Evolutionary conservation across 1,140 invertebrate genomes (phyloP).

Genomic region (Hirudo medicinalis): DNA sequence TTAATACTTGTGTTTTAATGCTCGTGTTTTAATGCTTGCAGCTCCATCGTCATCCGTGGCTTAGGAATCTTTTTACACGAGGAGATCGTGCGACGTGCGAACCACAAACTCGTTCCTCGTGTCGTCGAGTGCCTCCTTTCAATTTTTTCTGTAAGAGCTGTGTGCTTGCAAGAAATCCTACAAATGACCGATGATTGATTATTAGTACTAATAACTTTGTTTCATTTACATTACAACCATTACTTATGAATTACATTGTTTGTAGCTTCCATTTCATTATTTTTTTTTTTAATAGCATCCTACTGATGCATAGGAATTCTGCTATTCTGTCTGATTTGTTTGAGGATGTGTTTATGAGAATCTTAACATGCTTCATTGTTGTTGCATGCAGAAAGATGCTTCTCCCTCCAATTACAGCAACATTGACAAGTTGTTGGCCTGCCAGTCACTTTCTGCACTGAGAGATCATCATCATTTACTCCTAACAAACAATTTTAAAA

Average conservation of each 20-base stretch:
- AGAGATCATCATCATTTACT: too few relatives aligned
- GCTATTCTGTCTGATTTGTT: background rate
- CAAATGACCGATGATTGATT: background rate
- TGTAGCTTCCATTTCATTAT: background rate
- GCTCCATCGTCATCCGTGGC: background rate
- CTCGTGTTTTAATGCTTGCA: background rate
- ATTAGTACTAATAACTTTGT: background rate
- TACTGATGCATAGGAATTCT: too few relatives aligned
- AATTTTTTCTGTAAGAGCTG: background rate
- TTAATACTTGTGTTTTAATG: background rate
- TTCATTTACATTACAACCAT: background rate
- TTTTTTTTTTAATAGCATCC: background rate
- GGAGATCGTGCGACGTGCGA: background rate
- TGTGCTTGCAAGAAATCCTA: background rate
- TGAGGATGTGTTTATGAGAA: background rate
- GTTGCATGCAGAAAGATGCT: too few relatives aligned
- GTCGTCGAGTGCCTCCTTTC: background rate
- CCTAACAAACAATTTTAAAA: too few relatives aligned
- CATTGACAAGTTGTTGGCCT: too few relatives aligned
- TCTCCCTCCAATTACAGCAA: too few relatives aligned
- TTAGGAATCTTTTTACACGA: background rate
- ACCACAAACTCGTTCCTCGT: constrained; percentile 1
- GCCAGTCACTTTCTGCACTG: too few relatives aligned
- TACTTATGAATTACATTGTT: background rate
- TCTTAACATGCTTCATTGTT: background rate